phyloP scores from a whole-genome alignment of 2,888 invertebrate genomes.

The Meganola albula region DNA sequence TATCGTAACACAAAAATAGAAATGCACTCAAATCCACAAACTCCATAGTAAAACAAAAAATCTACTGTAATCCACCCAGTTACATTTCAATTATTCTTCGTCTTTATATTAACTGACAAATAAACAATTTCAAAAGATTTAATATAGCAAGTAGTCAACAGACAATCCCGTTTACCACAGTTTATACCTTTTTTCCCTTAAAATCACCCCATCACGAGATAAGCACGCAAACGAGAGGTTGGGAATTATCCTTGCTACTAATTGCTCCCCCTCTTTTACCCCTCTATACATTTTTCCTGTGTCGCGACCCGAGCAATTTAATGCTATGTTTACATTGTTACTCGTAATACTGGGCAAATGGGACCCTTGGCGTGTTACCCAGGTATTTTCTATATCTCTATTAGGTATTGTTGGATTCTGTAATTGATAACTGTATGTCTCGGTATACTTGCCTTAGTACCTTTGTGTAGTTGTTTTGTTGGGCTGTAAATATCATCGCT shows the following conservation, averaged over 20 bases:
- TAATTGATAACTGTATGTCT: neutral
- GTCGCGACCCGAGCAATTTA: slow-evolving; percentile 39
- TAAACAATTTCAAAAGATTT: no score
- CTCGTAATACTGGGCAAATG: slow-evolving; percentile 39
- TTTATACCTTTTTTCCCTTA: slow-evolving; percentile 23
- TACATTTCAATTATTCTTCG: no score
- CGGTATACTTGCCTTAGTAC: neutral
- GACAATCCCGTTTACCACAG: slow-evolving; percentile 21
- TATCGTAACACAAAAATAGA: no score
- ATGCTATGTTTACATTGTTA: slow-evolving; percentile 39
- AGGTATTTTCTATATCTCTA: slow-evolving; percentile 31
- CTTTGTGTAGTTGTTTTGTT: no score
- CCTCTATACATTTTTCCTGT: slow-evolving; percentile 41
- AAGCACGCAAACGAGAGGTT: slow-evolving; percentile 31
- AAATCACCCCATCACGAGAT: slow-evolving; percentile 22
- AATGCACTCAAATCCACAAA: no score
- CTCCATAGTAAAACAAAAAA: no score
- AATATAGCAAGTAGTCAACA: no score
- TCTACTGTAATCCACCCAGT: no score
- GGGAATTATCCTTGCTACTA: slow-evolving; percentile 34
- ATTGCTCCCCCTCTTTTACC: slow-evolving; percentile 27
- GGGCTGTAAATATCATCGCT: neutral
- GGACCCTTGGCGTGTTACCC: slow-evolving; percentile 28
- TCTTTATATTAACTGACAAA: no score
- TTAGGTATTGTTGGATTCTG: slow-evolving; percentile 22